Evolutionary conservation across 2,888 invertebrate species (phyloP).

Genomic region (Deroplatys truncata): DNA sequence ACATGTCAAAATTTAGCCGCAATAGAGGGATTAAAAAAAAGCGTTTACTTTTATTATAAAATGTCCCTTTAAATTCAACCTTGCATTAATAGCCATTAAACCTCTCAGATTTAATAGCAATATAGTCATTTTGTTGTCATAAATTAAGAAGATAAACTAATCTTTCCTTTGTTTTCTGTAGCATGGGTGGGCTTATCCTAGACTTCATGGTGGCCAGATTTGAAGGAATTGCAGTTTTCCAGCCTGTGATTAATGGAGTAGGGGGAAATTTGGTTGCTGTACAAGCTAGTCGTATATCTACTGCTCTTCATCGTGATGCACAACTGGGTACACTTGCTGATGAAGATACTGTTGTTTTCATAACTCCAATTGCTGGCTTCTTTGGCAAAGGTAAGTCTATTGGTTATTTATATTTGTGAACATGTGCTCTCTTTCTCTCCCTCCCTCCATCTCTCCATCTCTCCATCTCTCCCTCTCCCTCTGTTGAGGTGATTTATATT

Average conservation of each 20-base stretch:
- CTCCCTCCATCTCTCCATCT: background rate
- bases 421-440: background rate
- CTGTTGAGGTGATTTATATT: no score
- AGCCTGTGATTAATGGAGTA: slow-evolving; percentile 80
- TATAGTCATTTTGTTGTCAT: no score
- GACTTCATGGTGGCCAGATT: slow-evolving; percentile 65
- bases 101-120: no score
- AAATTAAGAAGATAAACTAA: background rate
- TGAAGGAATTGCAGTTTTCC: slow-evolving; percentile 70
- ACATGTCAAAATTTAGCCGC: no score
- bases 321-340: slow-evolving; percentile 57
- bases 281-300: slow-evolving; percentile 71
- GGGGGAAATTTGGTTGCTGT: slow-evolving; percentile 78
- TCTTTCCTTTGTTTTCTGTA: slow-evolving; percentile 32
- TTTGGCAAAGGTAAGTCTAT: slow-evolving; percentile 52
- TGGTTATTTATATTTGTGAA: background rate
- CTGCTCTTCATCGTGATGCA: slow-evolving; percentile 62
- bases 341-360: slow-evolving; percentile 52
- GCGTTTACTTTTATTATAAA: no score
- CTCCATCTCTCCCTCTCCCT: background rate
- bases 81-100: no score
- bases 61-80: no score
- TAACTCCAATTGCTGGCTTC: slow-evolving; percentile 57
- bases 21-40: no score
- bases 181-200: slow-evolving; percentile 68